A percentile compares a stretch with the other conserved stretches of the same genome.
Conservation (phyloP, 2,113 vertebrate genomes). For the Rhineura floridana region DNA sequence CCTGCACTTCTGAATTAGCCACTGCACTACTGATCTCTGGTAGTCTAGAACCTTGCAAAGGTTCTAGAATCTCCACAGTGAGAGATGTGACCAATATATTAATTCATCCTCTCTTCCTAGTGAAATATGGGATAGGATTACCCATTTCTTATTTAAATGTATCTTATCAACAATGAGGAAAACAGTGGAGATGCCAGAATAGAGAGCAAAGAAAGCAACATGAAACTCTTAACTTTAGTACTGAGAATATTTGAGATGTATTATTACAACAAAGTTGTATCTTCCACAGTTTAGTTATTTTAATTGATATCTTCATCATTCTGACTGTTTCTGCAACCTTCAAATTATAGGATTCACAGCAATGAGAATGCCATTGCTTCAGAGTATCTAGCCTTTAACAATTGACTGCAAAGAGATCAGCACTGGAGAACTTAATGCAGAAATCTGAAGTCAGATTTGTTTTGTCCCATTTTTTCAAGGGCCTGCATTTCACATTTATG, state of each 20-base stretch:
- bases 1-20: too few relatives aligned
- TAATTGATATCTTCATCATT: not conserved
- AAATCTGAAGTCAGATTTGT: not conserved
- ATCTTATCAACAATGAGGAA: not conserved
- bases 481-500: not conserved
- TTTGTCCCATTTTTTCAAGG: not conserved
- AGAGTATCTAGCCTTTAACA: not conserved
- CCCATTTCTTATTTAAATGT: not conserved
- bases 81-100: not conserved
- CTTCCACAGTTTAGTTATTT: not conserved
- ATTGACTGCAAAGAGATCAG: not conserved
- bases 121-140: not conserved
- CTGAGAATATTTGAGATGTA: not conserved
- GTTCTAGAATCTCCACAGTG: not conserved
- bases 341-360: not conserved
- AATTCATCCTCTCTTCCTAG: not conserved
- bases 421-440: not conserved
- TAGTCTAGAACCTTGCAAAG: not conserved
- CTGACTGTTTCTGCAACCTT: not conserved
- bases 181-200: not conserved
- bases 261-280: not conserved
- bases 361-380: not conserved
- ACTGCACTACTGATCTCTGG: not conserved
- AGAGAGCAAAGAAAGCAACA: not conserved
- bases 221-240: not conserved